These are phyloP conservation scores for Phylloscopus trochilus DNA, from an alignment of 2,113 vertebrate species.

Conservation along the genomic window DNA sequence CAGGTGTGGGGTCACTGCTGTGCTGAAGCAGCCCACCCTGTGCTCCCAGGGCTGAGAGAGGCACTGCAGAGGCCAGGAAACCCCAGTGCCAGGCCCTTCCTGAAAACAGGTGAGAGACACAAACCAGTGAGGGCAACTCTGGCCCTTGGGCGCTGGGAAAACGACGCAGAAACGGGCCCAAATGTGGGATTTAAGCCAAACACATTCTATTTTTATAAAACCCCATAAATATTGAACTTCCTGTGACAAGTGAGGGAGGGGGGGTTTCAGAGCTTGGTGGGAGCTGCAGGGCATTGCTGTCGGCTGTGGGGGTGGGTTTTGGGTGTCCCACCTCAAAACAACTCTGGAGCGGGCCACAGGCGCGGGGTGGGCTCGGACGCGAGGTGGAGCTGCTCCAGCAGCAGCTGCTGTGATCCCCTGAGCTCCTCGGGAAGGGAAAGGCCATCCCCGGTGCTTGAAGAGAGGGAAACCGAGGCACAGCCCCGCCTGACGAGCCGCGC, in stretches of 20 bases:
- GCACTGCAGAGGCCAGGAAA: background rate
- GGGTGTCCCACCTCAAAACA: background rate
- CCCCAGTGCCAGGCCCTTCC: background rate
- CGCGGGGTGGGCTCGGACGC: background rate
- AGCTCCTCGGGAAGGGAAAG: rapidly evolving
- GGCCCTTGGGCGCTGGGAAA: background rate
- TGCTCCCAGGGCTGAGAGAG: background rate
- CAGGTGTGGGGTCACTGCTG: background rate
- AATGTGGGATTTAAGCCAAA: background rate
- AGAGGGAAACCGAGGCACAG: background rate
- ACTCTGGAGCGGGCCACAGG: rapidly evolving
- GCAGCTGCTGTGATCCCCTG: rapidly evolving
- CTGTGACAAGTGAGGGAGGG: background rate
- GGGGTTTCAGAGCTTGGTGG: background rate
- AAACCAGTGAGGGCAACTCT: background rate
- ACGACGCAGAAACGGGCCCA: rapidly evolving
- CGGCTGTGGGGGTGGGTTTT: rapidly evolving
- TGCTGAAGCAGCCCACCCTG: background rate
- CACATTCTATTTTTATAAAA: rapidly evolving
- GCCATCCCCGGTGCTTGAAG: rapidly evolving
- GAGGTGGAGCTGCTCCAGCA: background rate
- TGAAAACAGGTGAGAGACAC: background rate
- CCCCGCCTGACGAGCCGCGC: rapidly evolving
- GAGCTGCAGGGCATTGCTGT: background rate
- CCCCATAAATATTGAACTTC: background rate